phyloP scores from a whole-genome alignment of 2,888 invertebrate genomes.

The Cenopis cana region DNA sequence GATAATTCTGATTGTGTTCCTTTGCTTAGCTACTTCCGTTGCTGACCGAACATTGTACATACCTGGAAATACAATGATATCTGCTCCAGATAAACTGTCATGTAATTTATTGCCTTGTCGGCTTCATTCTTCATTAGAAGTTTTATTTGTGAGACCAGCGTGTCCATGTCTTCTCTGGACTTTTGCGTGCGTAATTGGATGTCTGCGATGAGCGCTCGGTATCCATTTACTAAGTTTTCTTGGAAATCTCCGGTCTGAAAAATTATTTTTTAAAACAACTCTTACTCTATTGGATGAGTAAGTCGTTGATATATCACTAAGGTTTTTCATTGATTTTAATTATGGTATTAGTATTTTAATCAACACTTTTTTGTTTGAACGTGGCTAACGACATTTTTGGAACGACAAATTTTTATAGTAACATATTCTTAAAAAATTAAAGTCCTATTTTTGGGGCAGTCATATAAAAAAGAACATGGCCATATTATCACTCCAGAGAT shows the following conservation, averaged over 20 bases:
- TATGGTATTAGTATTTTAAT: neutral
- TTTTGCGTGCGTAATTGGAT: constrained; percentile 79
- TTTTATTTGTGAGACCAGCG: constrained; percentile 79
- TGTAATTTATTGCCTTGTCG: constrained; percentile 80
- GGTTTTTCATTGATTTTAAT: neutral
- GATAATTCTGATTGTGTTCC: no score
- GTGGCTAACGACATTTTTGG: no score
- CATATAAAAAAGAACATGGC: no score
- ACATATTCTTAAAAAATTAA: neutral
- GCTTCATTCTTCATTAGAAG: constrained; percentile 82
- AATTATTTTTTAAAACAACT: constrained; percentile 17
- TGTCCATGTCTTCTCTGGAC: constrained; percentile 81
- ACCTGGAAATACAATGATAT: constrained; percentile 81
- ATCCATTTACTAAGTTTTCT: constrained; percentile 80
- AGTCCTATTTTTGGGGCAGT: no score
- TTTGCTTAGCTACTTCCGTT: no score
- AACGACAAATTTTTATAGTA: no score
- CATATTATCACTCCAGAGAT: no score
- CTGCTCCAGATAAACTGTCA: constrained; percentile 81
- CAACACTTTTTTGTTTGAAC: neutral
- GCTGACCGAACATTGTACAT: no score
- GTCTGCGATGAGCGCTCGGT: constrained; percentile 77
- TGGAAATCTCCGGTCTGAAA: constrained; percentile 80
- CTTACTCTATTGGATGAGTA: no score
- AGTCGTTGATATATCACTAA: no score